A percentile compares a stretch with the other conserved stretches of the same genome.
phyloP scores from a whole-genome alignment of 1,140 invertebrate genomes.

The Rhagoletis zephyria region DNA sequence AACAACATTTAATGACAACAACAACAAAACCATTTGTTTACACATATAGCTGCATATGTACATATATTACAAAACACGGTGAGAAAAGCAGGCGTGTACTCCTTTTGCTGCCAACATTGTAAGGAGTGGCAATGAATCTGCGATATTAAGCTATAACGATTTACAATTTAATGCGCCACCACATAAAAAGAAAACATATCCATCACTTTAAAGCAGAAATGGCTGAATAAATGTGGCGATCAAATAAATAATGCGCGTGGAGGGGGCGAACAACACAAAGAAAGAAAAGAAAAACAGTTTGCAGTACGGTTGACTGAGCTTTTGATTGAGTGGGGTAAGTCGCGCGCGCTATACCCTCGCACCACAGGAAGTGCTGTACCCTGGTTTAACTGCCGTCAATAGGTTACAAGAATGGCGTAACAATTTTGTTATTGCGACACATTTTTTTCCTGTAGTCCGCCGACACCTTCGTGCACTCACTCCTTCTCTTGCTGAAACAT shows the following conservation, averaged over 20 bases:
- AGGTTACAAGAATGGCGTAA: neutral
- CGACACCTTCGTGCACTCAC: neutral
- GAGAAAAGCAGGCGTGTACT: neutral
- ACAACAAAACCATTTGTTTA: neutral
- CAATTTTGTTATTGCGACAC: neutral
- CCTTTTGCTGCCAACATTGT: neutral
- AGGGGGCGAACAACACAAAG: neutral
- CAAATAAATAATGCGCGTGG: slow-evolving; percentile 8
- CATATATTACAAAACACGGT: neutral
- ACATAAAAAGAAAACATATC: neutral
- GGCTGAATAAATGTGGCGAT: neutral
- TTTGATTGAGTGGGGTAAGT: neutral
- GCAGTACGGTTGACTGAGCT: neutral
- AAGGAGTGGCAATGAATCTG: neutral
- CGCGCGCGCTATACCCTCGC: neutral
- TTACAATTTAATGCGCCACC: neutral
- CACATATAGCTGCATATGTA: neutral
- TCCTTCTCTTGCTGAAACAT: neutral
- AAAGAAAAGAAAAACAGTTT: neutral
- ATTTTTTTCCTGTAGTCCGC: neutral
- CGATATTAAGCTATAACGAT: neutral
- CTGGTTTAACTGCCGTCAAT: neutral
- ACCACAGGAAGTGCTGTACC: neutral
- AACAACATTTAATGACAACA: neutral
- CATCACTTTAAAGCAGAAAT: neutral